Base-by-base conservation (phyloP, 2,113 vertebrate species). In the Misgurnus mizolepis region DNA sequence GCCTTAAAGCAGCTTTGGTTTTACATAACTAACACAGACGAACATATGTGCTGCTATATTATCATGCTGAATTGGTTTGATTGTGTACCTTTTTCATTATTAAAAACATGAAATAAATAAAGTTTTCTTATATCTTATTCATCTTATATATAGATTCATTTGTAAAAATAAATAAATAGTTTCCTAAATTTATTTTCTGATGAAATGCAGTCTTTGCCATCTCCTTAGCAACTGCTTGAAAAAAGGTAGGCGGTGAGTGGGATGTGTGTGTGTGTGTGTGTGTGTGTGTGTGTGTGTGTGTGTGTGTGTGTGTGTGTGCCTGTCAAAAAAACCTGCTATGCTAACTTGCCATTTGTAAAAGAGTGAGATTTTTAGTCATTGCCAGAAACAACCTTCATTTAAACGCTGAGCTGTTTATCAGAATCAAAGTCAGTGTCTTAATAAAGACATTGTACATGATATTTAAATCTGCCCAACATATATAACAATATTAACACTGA, bases 121-220 rank as follows among this genome's bases (percentile, higher is more conserved):
- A 50, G 22, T 56, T 43, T 41, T 45, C 40, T 45, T 47, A 53
- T 68, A 40, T 50, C 67, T 56, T 61, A 22, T 22, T 22, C 22
- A 22, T 45, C 40, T 45, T 47, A 53, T 68, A 40, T 50, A 56
- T 56, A 49, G 73, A 83, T 89, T 91, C 81, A 88, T 89, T 89
- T 87, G 87, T 85, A 81, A n/a, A 81, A 80, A 45, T 72, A 83
- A 87, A 83, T 87, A 90, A 88, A 84, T 66, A 78, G 74, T 89
- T 90, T 80, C 86, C 80, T 89, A 90, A 89, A 92, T 93, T 93
- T 90, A 89, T 89, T 86, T 88, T 90, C 91, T 92, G 87, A 92
- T 93, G 91, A 91, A 92, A 92, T 92, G 90, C 91, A 90, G 91
- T 87, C 90, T 91, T 92, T 90, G 85, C 89, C 87, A 88, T 93